Evolutionary conservation across 2,113 vertebrate species (phyloP), one percentile per base, ranked within the genome.

Genomic region (Azemiops feae): DNA sequence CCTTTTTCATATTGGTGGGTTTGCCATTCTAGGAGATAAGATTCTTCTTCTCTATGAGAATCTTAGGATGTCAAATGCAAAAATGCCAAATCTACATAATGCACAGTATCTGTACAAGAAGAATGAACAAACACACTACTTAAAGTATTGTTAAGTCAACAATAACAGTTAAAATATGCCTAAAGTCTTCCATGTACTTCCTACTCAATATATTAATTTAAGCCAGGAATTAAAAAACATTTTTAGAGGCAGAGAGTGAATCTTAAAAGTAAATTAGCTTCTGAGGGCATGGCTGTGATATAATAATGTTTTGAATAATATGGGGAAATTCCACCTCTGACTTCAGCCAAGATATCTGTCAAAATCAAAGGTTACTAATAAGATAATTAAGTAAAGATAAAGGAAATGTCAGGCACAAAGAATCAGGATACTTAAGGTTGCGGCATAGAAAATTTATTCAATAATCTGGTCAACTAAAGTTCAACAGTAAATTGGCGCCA

Each of bases 41-140:
- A 95, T 96, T 96, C 12, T 69, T 34, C 30, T 27, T 9, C 94
- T 97, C 97, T 97, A 96, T 97, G 96, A 97, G 97, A 94, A 95
- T 92, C 92, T 93, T 96, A 92, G 95, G 96, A 95, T 97, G 97
- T 97, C 93, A 95, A 81, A 39, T 81, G 34, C 74, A 97, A 94
- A 95, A 43, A 22, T 81, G 18, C 74, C 74, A 81, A 22, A 81
- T 43, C 6, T 81, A 81, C 6, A 34, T 20, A 39, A 81, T 20
- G 6, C 5, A 81, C 6, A 81, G 1, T 81, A 81, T 81, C 34
- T 81, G 34, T 39, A 81, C 18, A 81, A 7, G 34, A 81, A 39
- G 18, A 81, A 43, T 81, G 34, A 81, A 43, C 34, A 81, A 39
- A 22, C 6, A 39, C 69, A 43, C 34, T 81, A 9, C 7, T 81